phyloP scores from a whole-genome alignment of 2,888 invertebrate genomes.

The Siphlonurus alternatus region DNA sequence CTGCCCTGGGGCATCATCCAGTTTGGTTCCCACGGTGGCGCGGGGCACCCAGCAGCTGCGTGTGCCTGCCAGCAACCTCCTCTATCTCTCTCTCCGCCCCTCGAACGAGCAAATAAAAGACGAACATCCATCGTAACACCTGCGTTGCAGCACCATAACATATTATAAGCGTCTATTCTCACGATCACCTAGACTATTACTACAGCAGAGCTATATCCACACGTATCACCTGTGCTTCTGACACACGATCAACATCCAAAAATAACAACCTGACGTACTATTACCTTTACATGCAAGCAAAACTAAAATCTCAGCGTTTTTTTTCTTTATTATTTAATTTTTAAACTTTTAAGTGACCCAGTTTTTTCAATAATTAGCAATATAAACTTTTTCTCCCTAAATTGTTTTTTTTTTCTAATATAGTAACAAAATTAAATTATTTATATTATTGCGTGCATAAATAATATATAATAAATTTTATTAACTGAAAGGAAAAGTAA shows the following conservation, averaged over 20 bases:
- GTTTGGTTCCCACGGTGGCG: neutral
- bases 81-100: no score
- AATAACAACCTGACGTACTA: neutral
- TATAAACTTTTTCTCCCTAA: no score
- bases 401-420: no score
- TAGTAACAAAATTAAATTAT: no score
- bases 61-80: no score
- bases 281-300: neutral
- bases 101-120: neutral
- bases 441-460: no score
- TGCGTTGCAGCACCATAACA: neutral
- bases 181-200: no score
- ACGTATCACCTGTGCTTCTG: neutral
- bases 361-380: neutral
- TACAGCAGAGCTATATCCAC: neutral
- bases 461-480: no score
- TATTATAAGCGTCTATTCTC: neutral
- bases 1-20: neutral
- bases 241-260: neutral
- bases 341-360: neutral
- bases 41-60: neutral
- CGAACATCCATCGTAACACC: neutral
- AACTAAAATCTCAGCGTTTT: neutral
- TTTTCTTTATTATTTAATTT: neutral
- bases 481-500: no score